These are phyloP conservation scores for Entomobrya proxima DNA, from an alignment of 2,888 invertebrate species.

Conservation along the genomic window DNA sequence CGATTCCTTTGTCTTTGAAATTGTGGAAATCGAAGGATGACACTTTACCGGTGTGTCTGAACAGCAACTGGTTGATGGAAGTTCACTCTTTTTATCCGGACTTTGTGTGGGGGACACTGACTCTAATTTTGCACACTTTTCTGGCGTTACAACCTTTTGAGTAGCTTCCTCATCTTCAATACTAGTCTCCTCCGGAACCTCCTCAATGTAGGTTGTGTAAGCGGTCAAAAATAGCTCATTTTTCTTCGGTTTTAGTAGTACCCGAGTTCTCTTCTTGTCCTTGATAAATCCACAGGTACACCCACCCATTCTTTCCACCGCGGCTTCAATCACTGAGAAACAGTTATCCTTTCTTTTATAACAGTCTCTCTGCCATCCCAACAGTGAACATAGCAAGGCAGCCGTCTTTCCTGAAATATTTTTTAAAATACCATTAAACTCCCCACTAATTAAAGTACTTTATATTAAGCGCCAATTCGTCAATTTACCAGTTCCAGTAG, in stretches of 20 bases:
- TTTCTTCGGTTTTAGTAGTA: not conserved
- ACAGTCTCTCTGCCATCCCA: conserved; percentile 66
- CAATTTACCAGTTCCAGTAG: conserved; percentile 69
- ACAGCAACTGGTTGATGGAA: too few species aligned
- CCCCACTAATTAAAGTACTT: not conserved
- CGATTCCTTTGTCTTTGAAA: not conserved
- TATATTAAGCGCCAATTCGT: not conserved
- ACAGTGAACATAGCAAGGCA: conserved; percentile 69
- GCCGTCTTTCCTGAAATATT: conserved; percentile 71
- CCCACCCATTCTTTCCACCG: conserved; percentile 19
- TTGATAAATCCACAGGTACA: conserved; percentile 64
- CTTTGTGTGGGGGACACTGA: too few species aligned
- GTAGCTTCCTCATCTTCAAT: too few species aligned
- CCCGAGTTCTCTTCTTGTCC: conserved; percentile 14
- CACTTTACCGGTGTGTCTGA: not conserved
- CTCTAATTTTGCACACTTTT: too few species aligned
- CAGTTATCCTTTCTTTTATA: conserved; percentile 22
- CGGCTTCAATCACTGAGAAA: conserved; percentile 14
- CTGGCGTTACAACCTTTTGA: too few species aligned
- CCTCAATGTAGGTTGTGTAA: not conserved
- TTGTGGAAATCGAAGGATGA: not conserved
- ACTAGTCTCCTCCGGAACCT: not conserved
- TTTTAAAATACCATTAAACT: not conserved
- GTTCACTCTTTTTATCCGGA: too few species aligned
- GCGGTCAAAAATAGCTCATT: not conserved